A percentile compares a stretch with the other conserved stretches of the same genome.
Conservation (phyloP, 2,113 vertebrate species). For the Thamnaconus septentrionalis region DNA sequence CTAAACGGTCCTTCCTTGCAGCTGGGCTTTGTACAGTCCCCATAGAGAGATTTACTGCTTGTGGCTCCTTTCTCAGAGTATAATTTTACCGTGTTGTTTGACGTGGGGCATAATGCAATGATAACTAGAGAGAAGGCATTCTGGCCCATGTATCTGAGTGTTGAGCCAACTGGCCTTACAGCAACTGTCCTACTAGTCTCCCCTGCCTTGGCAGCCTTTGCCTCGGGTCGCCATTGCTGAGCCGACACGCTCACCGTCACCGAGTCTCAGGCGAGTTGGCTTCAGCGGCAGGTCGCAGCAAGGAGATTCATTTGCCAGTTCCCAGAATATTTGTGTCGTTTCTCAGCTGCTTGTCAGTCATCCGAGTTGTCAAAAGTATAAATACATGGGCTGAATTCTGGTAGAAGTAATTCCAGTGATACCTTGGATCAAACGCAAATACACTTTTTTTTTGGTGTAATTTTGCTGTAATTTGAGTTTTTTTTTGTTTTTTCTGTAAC, state of each 20-base stretch:
- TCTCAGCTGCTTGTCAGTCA: no score
- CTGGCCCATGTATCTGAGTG: constrained; percentile 29
- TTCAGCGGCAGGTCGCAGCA: constrained; percentile 25
- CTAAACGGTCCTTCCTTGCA: constrained; percentile 33
- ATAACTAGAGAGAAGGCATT: constrained; percentile 36
- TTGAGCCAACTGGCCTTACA: constrained; percentile 61
- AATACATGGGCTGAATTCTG: no score
- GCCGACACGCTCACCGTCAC: constrained; percentile 4
- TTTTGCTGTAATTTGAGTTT: background rate
- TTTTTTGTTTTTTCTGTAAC: background rate
- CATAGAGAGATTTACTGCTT: constrained; percentile 39
- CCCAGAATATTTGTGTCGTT: no score
- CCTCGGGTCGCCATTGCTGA: constrained; percentile 35
- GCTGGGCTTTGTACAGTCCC: constrained; percentile 51
- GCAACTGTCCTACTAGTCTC: constrained; percentile 46
- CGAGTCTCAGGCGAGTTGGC: constrained; percentile 29
- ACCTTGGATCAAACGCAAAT: constrained; percentile 21
- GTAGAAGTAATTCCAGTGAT: no score
- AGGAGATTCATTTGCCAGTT: background rate
- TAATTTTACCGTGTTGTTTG: constrained; percentile 59
- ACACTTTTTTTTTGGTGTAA: background rate
- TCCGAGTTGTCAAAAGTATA: no score
- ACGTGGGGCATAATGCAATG: constrained; percentile 66
- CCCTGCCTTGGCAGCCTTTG: constrained; percentile 58
- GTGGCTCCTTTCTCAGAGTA: constrained; percentile 43